A percentile compares a stretch with the other conserved stretches of the same genome.
These are phyloP conservation scores for Pseudomugil gertrudae DNA, from an alignment of 2,797 vertebrate species.

Conservation along the genomic window DNA sequence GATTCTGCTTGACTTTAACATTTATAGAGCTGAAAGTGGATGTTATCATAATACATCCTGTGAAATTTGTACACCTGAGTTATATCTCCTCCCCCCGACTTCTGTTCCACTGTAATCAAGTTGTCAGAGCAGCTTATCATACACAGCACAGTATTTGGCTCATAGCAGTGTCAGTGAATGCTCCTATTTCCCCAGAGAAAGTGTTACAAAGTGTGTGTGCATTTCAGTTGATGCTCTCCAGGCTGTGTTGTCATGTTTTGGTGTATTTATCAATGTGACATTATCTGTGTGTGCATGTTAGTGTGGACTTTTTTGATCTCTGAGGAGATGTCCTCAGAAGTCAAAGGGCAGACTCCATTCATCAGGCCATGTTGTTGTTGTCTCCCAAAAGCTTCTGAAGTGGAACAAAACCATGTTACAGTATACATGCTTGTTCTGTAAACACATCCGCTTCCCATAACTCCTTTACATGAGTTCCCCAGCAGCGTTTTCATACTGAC, in stretches of 20 bases:
- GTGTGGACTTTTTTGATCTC: conserved; percentile 27
- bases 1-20: conserved; percentile 14
- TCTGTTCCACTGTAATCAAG: conserved; percentile 17
- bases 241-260: conserved; percentile 3
- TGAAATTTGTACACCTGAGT: conserved; percentile 20
- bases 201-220: conserved; percentile 11
- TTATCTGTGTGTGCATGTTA: conserved; percentile 17
- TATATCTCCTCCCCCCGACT: background rate
- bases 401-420: conserved; percentile 6
- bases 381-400: conserved; percentile 9
- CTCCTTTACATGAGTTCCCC: conserved; percentile 56
- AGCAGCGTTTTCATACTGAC: conserved; percentile 55
- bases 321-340: conserved; percentile 13
- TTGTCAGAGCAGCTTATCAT: conserved; percentile 62
- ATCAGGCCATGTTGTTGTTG: too few species aligned
- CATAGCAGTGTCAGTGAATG: conserved; percentile 55
- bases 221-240: background rate
- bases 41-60: conserved; percentile 42
- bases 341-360: too few species aligned
- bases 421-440: conserved; percentile 26
- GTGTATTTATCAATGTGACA: background rate
- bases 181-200: conserved; percentile 23
- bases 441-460: conserved; percentile 17
- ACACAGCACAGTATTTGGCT: conserved; percentile 36
- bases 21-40: conserved; percentile 26